Base-by-base conservation (phyloP, 2,797 vertebrate species). In the Adelosebastes latens region DNA sequence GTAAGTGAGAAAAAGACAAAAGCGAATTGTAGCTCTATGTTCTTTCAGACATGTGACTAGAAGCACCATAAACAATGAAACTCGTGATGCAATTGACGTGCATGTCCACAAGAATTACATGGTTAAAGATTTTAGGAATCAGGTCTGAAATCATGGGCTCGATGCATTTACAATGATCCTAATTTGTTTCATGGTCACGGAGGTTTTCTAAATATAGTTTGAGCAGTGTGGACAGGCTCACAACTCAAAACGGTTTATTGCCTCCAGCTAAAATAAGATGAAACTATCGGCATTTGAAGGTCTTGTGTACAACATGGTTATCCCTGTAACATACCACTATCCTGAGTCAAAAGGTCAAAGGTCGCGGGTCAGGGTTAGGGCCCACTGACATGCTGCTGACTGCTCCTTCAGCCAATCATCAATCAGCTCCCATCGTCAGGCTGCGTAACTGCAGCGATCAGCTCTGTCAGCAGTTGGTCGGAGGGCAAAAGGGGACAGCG, bases 381-480 rank as follows among this genome's bases (percentile, higher is more conserved):
- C 60, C 79, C 36, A 27, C 63, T 86, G 83, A 87, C 88, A 89
- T 60, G 79, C 74, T 79, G 87, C 79, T 81, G 88, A 88, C 85
- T 82, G 78, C 81, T 85, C 39, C 74, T 79, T 83, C 75, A 73
- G 65, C 90, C 86, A 87, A 81, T 90, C 86, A 61, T 92, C 84
- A 88, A 87, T 91, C 92, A 87, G 87, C 29, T 71, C 66, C 62
- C 32, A 22, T 71, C 56, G 56, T 31, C 72, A 16, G 71, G 64
- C 59, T 11, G 9, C 39, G 27, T 61, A 78, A 72, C 76, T 75
- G 86, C 88, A 66, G 74, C 73, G 24, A 73, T 68, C 63, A 62
- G 72, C 82, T 86, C 85, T 87, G 87, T 92, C 90, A 91, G 90
- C 85, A 84, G 82, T 42, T 81, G 81, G 81, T 59, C 60, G 25